Evolutionary conservation across 2,113 vertebrate species (phyloP).

Genomic region (Cheirogaleus medius): DNA sequence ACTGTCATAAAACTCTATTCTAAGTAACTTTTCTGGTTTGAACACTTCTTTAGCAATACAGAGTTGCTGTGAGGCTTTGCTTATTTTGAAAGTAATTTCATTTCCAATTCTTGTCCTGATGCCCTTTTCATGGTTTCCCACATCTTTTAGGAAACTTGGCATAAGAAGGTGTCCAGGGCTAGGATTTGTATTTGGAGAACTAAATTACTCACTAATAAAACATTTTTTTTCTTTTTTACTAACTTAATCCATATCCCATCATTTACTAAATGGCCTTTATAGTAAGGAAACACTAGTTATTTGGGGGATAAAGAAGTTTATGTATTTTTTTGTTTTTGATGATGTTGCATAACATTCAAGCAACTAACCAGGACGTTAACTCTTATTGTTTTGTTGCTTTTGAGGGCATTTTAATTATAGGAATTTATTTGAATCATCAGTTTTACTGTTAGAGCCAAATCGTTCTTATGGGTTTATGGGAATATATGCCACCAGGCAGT

Average conservation of each 20-base stretch:
- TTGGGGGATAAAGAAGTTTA: background rate
- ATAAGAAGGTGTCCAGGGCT: background rate
- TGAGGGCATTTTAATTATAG: slow-evolving; percentile 56
- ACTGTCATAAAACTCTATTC: background rate
- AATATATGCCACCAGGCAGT: slow-evolving; percentile 53
- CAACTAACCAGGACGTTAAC: slow-evolving; percentile 18
- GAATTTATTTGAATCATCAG: slow-evolving; percentile 33
- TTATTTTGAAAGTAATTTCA: slow-evolving; percentile 69
- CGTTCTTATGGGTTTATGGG: slow-evolving; percentile 65
- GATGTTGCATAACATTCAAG: slow-evolving; percentile 18
- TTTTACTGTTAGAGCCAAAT: slow-evolving; percentile 68
- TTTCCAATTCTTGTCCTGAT: slow-evolving; percentile 48
- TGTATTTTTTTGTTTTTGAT: slow-evolving; percentile 51
- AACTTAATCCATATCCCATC: slow-evolving; percentile 48
- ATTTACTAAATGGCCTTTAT: slow-evolving; percentile 38
- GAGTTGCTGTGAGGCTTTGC: slow-evolving; percentile 15
- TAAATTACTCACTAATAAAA: slow-evolving; percentile 70
- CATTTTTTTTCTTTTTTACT: background rate
- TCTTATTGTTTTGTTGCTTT: slow-evolving; percentile 58
- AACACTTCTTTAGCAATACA: slow-evolving; percentile 30
- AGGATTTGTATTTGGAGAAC: slow-evolving; percentile 44
- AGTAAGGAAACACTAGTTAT: slow-evolving; percentile 59
- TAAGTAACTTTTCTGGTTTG: background rate
- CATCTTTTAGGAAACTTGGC: slow-evolving; percentile 73
- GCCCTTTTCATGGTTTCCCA: slow-evolving; percentile 70